Percentiles rank a stretch among this genome's conserved stretches.
phyloP scores from a whole-genome alignment of 2,113 vertebrate genomes.

The Hippocampus barbouri region DNA sequence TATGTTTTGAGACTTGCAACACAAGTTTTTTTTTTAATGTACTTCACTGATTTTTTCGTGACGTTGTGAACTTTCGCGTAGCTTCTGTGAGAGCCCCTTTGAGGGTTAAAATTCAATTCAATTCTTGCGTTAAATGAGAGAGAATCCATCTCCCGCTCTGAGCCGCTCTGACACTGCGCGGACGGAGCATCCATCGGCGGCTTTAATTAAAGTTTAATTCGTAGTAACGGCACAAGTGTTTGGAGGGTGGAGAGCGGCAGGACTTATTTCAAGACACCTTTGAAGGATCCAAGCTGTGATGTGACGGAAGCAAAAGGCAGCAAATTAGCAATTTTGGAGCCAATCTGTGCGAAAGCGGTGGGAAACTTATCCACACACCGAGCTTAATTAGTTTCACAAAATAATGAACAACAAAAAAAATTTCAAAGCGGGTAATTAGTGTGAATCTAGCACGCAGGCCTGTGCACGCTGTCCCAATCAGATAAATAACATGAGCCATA shows the following conservation, averaged over 20 bases:
- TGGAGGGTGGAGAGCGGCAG: neutral
- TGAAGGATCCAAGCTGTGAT: neutral
- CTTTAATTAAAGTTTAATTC: neutral
- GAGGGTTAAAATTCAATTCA: neutral
- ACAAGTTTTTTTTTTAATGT: too few relatives aligned
- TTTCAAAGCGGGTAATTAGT: constrained; percentile 4
- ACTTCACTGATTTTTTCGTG: too few relatives aligned
- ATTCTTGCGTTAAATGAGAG: neutral
- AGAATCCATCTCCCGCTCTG: neutral
- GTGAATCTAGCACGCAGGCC: neutral
- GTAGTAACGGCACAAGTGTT: neutral
- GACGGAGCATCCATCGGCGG: neutral
- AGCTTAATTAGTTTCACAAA: constrained; percentile 5
- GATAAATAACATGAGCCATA: neutral
- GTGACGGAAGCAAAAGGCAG: neutral
- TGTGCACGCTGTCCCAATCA: neutral
- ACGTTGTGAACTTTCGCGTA: neutral
- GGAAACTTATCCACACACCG: neutral
- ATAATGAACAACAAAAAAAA: neutral
- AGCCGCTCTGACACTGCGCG: neutral
- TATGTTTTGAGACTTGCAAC: too few relatives aligned
- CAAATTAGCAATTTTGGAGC: neutral
- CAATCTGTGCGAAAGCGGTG: neutral
- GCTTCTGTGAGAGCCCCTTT: neutral
- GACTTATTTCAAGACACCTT: neutral